Evolutionary conservation across 2,113 vertebrate species (phyloP).

Genomic region (Fregetta grallaria): DNA sequence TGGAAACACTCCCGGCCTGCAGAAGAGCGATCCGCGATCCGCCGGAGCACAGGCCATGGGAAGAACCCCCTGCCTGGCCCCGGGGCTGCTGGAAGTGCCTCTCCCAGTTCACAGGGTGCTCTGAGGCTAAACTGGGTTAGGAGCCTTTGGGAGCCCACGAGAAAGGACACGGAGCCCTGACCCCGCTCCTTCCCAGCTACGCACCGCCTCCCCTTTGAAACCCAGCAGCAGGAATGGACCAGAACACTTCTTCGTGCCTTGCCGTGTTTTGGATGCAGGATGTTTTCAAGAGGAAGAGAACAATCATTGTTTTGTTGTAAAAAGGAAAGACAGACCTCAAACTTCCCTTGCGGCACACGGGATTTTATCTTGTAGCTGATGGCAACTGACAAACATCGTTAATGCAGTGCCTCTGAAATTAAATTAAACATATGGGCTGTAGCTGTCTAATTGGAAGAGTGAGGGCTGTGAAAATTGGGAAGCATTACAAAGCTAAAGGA

Average conservation of each 20-base stretch:
- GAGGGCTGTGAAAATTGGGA: not conserved
- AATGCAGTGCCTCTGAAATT: not conserved
- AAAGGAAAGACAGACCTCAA: not conserved
- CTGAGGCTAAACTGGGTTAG: not conserved
- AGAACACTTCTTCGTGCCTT: not conserved
- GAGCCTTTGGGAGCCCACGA: not conserved
- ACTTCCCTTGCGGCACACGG: not conserved
- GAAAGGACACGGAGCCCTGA: not conserved
- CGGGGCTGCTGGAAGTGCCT: not conserved
- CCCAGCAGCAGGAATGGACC: not conserved
- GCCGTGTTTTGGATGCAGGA: not conserved
- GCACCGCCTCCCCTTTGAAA: not conserved
- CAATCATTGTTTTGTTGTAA: not conserved
- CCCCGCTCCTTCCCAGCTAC: not conserved
- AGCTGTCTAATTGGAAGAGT: not conserved
- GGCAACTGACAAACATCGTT: not conserved
- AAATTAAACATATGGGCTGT: constrained; percentile 3
- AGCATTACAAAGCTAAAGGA: not conserved
- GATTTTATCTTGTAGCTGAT: constrained; percentile 6
- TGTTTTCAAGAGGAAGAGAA: not conserved
- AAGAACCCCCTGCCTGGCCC: not conserved
- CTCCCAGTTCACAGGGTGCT: not conserved
- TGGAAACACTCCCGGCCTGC: constrained; percentile 29
- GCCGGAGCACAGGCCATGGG: not conserved
- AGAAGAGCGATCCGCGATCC: not conserved